Evolutionary conservation across 2,888 invertebrate genomes (phyloP), one percentile per base, ranked within the genome.

Genomic region (Kuschelorhynchus macadamiae): DNA sequence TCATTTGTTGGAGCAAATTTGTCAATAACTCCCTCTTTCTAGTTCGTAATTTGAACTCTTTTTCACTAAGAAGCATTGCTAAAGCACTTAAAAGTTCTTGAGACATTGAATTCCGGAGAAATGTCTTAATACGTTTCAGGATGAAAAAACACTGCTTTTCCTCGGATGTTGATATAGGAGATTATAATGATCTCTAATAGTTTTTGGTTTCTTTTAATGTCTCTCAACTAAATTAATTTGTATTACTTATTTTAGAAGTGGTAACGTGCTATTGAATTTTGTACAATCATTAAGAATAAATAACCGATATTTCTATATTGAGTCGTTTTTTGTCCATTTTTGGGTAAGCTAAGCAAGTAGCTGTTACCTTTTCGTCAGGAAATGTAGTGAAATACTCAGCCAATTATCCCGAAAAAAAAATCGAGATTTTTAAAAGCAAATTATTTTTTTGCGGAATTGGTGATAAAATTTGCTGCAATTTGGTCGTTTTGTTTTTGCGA

Each of bases 201-300:
- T 56, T 44, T 53, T 65, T 66, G n/a, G 71, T 50, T 65, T 74
- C 72, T n/a, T 55, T 44, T 59, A 72, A 72, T 14, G 67, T 9
- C 3, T 44, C 32, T 18, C 63, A 47, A n/a, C n/a, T 50, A 70
- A 59, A 63, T 70, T 55, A 50, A 67, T 67, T 25, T 57, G 60
- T 21, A 52, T 64, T n/a, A 64, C 25, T 11, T 56, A 64, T 56
- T 64, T 64, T 20, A 64, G 47, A 9, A 55, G 49, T 39, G 46
- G 30, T 1, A 36, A 21, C 14, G 67, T 49, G 25, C 70, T 66
- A 25, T 36, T 18, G 18, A 56, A 53, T 39, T 57, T 55, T 42
- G 62, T 60, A 50, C 76, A 71, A 46, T 77, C 75, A 49, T 70
- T 72, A 71, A 9, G 56, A 76, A 70, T 72, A 76, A 12, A 76